Evolutionary conservation across 53 echinoderm and acorn worm genomes (phyloP).

Genomic region (Echinometra lucunter): DNA sequence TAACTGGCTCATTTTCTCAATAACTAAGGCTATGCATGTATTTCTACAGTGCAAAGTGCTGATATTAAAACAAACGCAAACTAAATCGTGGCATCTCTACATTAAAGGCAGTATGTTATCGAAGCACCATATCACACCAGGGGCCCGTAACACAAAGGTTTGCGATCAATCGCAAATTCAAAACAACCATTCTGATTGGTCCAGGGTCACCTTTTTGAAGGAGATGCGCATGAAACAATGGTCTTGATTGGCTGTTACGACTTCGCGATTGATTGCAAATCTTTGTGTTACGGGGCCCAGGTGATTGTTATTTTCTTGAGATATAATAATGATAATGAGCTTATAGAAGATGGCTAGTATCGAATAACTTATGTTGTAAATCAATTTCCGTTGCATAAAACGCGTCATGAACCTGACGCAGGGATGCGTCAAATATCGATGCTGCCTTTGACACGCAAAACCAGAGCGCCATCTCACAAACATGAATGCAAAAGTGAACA

Average conservation of each 20-base stretch:
- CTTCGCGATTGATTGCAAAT: no score
- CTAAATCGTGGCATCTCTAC: background rate
- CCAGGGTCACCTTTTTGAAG: no score
- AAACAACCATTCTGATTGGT: no score
- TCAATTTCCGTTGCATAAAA: background rate
- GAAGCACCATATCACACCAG: background rate
- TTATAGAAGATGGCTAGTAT: no score
- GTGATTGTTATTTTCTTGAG: no score
- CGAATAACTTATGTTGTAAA: no score
- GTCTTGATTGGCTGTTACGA: no score
- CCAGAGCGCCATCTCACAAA: background rate
- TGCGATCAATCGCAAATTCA: no score
- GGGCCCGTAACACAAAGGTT: background rate
- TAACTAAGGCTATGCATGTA: no score
- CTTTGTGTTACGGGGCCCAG: no score
- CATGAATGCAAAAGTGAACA: background rate
- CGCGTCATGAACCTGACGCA: background rate
- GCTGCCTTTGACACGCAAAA: background rate
- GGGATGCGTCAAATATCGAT: background rate
- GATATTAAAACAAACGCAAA: background rate
- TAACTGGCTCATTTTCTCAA: background rate
- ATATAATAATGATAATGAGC: no score
- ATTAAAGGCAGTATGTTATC: background rate
- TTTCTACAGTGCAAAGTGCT: conserved; percentile 34
- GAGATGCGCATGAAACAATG: no score